phyloP scores from a whole-genome alignment of 2,113 vertebrate species.

The Pseudopodoces humilis region DNA sequence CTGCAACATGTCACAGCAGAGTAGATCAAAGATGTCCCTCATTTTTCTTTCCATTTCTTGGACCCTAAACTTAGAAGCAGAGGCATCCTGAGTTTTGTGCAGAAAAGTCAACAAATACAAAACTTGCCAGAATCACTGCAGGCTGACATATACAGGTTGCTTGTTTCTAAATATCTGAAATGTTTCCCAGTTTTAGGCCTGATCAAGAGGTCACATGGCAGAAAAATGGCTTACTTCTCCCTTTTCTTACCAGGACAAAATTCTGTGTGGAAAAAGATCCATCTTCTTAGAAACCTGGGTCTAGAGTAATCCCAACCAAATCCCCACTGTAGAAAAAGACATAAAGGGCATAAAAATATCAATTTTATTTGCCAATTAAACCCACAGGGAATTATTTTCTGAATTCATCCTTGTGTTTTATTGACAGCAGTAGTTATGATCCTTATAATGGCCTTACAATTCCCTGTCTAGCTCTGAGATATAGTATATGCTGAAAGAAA shows the following conservation, averaged over 20 bases:
- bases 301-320: background rate
- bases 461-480: conserved; percentile 32
- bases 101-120: background rate
- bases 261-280: background rate
- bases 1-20: background rate
- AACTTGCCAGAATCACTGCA: background rate
- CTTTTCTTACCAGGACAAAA: background rate
- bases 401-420: conserved; percentile 43
- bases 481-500: conserved; percentile 26
- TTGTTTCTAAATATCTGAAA: background rate
- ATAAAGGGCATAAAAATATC: background rate
- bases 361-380: background rate
- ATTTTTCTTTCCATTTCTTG: background rate
- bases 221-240: background rate
- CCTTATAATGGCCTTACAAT: conserved; percentile 35
- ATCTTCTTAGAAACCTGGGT: background rate
- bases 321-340: background rate
- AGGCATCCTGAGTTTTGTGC: background rate
- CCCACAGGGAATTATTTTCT: conserved; percentile 6
- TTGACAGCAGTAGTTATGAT: conserved; percentile 30
- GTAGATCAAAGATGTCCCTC: background rate
- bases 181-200: background rate
- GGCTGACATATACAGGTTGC: background rate
- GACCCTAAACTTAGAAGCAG: background rate
- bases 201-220: background rate